Evolutionary conservation across 2,888 invertebrate species (phyloP), one percentile per base, ranked within the genome.

Genomic region (Caenorhabditis panamensis): DNA sequence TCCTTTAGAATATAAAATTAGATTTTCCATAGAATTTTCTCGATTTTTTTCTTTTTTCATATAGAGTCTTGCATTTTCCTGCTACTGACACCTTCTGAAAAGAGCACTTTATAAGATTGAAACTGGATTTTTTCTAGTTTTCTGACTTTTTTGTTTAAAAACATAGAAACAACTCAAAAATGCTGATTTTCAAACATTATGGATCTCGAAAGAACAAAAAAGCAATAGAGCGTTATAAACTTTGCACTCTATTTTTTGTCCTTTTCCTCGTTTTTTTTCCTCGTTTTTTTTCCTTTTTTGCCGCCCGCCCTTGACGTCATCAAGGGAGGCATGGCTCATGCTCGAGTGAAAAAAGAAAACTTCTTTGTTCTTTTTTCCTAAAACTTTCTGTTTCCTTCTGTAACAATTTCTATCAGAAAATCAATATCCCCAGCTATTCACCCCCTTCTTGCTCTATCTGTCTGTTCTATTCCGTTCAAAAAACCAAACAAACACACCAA

Each of bases 271-370:
- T 66, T 26, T 54, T 62, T 26, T 67, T 31, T 56, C 44, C 47
- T 11, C 49, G 13, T 49, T 49, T 49, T 56, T 44, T 66, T 53
- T 44, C 44, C 56, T 8, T 31, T 41, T 56, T 68, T 66, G 22
- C 41, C 24, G 20, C 54, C 41, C 22, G 22, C 28, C 24, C 20
- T 31, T 67, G 54, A 56, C 67, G 68, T 59, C 58, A 68, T 58
- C 47, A 68, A 49, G n/a, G n/a, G n/a, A 9, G 20, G 13, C 13
- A 3, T 2, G 41, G 16, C n/a, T n/a, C n/a, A n/a, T n/a, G n/a
- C n/a, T n/a, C n/a, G n/a, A n/a, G n/a, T n/a, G n/a, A n/a, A n/a
- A n/a, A n/a, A n/a, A n/a, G n/a, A n/a, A n/a, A n/a, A n/a, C n/a
- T n/a, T n/a, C n/a, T n/a, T n/a, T n/a, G n/a, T n/a, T n/a, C n/a